Base-by-base conservation (phyloP, 2,888 invertebrate genomes). In the Harpalus rufipes region DNA sequence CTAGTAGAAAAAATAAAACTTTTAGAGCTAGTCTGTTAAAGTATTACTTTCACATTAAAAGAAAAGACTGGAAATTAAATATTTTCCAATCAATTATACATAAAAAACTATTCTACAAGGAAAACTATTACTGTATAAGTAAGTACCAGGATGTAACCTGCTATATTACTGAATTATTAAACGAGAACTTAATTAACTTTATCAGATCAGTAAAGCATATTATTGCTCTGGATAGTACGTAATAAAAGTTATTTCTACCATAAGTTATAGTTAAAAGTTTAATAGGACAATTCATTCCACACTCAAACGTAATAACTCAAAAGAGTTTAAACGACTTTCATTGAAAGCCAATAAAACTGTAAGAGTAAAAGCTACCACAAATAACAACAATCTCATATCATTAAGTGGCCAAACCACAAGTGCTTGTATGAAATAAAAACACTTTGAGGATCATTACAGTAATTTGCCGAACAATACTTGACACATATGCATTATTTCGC, bases 401-500 rank as follows among this genome's bases (percentile, higher is more conserved):
- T 74, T 44, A 74, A 41, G 72, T 44, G 18, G 41, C 16, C 72
- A 16, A 74, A 44, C 72, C 44, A 12, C 72, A 74, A 10, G 68
- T 32, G 7, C 65, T 12, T 10, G 65, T 25, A 63, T 25, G 21
- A 63, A 39, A 68, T 68, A 68, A 68, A 68, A 68, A 68, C 68
- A 14, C 39, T 68, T 39, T 14, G n/a, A 68, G 6, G 7, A 68
- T 68, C 68, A 68, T 68, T 68, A 68, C 32, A 68, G 68, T 68
- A 68, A 68, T 68, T 68, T 68, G n/a, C 68, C 68, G 7, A 59
- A 25, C 10, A 21, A 32, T 59, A 68, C 68, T 65, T 68, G 68
- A 39, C 68, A 68, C 39, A 68, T 68, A 68, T 32, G 32, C 68
- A 68, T 68, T 68, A 68, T 68, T 68, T 68, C 68, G 68, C 68